These are phyloP conservation scores for Brachionus asplanchnoidis DNA, from an alignment of 1,140 invertebrate genomes.

Conservation along the genomic window DNA sequence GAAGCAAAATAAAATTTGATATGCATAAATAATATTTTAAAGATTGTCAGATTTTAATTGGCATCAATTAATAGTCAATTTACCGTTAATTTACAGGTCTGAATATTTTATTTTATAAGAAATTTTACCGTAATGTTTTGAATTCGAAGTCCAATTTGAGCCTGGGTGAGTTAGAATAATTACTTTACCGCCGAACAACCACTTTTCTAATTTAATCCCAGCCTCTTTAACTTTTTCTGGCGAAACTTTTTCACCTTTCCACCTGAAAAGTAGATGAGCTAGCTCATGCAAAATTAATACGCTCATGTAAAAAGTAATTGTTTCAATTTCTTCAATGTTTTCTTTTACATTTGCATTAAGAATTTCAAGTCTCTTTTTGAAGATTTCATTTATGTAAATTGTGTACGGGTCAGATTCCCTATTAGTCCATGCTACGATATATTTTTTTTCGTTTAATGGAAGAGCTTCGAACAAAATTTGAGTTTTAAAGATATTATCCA, in stretches of 20 bases:
- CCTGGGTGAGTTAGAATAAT: not conserved
- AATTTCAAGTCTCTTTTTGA: conserved; percentile 2
- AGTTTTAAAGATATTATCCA: not conserved
- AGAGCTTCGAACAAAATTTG: not conserved
- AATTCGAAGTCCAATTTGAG: not conserved
- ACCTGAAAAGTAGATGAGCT: not conserved
- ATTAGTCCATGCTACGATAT: not conserved
- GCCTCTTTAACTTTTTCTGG: not conserved
- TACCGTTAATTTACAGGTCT: no score
- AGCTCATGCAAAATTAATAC: conserved; percentile 18
- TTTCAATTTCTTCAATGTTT: conserved; percentile 14
- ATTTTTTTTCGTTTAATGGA: not conserved
- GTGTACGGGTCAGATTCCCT: not conserved
- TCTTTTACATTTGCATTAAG: not conserved
- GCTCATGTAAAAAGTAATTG: not conserved
- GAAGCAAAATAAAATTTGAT: no score
- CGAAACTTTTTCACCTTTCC: not conserved
- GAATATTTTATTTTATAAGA: no score
- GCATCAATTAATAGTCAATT: no score
- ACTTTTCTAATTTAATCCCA: not conserved
- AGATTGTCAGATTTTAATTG: no score
- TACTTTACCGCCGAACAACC: conserved; percentile 8
- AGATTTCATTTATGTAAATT: not conserved
- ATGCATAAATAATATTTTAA: no score
- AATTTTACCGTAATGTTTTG: not conserved